These are phyloP conservation scores for Crocodylus rhombifer DNA, from an alignment of 2,797 vertebrate genomes.

Conservation along the genomic window DNA sequence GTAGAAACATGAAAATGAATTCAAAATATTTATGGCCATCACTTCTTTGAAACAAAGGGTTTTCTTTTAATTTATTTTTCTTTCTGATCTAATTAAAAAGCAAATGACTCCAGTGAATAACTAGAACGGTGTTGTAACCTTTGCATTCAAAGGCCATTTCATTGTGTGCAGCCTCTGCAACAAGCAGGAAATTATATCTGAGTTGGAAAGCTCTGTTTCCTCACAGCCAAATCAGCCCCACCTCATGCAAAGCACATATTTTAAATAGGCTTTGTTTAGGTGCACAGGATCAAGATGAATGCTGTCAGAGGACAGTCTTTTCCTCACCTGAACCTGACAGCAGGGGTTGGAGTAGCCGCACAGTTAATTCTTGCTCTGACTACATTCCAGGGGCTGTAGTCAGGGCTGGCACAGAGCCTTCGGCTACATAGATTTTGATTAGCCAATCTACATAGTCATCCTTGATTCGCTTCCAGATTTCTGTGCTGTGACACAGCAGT, in stretches of 20 bases:
- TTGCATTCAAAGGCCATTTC: conserved; percentile 36
- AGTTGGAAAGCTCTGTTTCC: conserved; percentile 18
- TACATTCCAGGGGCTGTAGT: conserved; percentile 2
- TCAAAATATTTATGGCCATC: background rate
- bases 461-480: conserved; percentile 35
- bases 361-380: conserved; percentile 39
- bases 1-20: background rate
- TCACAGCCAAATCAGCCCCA: conserved; percentile 13
- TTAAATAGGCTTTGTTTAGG: conserved; percentile 38
- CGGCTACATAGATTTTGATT: background rate
- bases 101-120: background rate
- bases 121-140: conserved; percentile 34
- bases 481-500: background rate
- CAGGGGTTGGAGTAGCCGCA: background rate
- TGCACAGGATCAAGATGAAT: background rate
- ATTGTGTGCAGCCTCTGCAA: conserved; percentile 42
- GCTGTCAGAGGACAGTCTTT: background rate
- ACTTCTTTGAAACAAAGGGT: background rate
- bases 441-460: background rate
- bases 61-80: conserved; percentile 29
- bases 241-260: background rate
- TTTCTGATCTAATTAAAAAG: background rate
- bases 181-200: conserved; percentile 23
- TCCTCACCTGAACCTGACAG: background rate
- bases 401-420: conserved; percentile 60